These are phyloP conservation scores for Venusia cambrica DNA, from an alignment of 2,888 invertebrate species.

Conservation along the genomic window DNA sequence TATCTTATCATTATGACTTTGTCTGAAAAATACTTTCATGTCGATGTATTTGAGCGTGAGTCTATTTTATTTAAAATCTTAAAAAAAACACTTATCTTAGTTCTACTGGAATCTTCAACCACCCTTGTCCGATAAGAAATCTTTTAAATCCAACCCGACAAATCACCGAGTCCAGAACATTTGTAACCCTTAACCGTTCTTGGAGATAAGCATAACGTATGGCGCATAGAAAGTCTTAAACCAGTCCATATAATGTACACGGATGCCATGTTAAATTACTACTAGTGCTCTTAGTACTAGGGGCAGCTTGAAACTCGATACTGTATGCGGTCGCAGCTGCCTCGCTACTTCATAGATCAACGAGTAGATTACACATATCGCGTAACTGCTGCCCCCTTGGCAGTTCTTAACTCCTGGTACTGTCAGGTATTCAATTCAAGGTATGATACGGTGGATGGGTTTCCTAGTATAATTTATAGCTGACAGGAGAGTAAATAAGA, in stretches of 20 bases:
- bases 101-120: conserved; percentile 6
- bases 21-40: no score
- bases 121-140: conserved; percentile 13
- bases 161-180: conserved; percentile 12
- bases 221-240: conserved; percentile 9
- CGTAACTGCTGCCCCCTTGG: conserved; percentile 21
- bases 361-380: conserved; percentile 27
- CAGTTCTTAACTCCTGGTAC: conserved; percentile 18
- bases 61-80: no score
- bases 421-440: conserved; percentile 36
- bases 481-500: background rate
- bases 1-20: no score
- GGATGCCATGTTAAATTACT: conserved; percentile 16
- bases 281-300: conserved; percentile 16
- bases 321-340: conserved; percentile 35
- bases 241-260: conserved; percentile 9
- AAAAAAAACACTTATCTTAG: no score
- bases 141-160: conserved; percentile 12
- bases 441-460: conserved; percentile 17
- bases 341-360: conserved; percentile 30
- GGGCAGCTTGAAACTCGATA: conserved; percentile 28
- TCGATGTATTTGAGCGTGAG: no score
- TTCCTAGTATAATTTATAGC: conserved; percentile 1
- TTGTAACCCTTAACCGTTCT: conserved; percentile 9
- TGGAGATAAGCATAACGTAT: conserved; percentile 16